phyloP scores from a whole-genome alignment of 2,797 vertebrate species.

The Nyctalus aviator region DNA sequence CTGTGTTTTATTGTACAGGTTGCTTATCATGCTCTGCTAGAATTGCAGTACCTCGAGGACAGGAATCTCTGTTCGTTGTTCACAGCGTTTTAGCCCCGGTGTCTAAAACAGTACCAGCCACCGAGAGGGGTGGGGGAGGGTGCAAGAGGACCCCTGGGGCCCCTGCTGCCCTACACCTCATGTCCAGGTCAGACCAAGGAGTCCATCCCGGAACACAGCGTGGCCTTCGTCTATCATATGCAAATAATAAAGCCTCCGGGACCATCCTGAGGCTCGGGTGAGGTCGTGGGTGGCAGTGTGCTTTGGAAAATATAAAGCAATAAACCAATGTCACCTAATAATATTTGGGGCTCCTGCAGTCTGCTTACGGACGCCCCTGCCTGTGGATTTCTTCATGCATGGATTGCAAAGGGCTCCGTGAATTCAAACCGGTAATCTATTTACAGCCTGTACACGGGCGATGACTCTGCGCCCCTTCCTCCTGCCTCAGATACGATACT shows the following conservation, averaged over 20 bases:
- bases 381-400: neutral
- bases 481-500: conserved; percentile 45
- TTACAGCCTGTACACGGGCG: neutral
- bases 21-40: neutral
- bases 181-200: neutral
- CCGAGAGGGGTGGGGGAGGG: fast-evolving
- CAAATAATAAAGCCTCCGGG: neutral
- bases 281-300: neutral
- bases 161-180: neutral
- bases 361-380: fast-evolving
- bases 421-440: neutral
- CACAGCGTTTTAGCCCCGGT: neutral
- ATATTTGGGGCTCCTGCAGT: neutral
- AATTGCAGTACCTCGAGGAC: neutral
- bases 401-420: neutral
- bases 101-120: neutral
- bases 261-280: neutral
- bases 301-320: conserved; percentile 18
- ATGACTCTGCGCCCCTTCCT: neutral
- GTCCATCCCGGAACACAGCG: neutral
- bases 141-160: too few species aligned
- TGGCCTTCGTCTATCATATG: neutral
- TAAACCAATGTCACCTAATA: neutral
- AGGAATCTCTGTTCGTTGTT: neutral
- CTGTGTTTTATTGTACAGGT: fast-evolving